Percentiles rank a stretch among this genome's conserved stretches.
Evolutionary conservation across 1,140 invertebrate genomes (phyloP).

Genomic region (Amyelois transitella): DNA sequence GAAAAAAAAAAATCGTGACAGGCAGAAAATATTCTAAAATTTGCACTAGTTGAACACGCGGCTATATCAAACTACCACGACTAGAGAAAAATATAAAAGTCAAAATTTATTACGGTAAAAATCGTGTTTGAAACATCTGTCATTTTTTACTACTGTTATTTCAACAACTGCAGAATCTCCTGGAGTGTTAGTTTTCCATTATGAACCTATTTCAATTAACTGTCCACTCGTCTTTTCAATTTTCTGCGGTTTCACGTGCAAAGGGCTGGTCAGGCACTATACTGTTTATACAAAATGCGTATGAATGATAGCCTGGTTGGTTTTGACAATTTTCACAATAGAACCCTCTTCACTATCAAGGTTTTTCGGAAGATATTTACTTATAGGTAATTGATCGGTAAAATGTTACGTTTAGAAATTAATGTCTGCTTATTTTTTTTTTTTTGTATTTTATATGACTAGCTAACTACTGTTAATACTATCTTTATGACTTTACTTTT

Average conservation of each 20-base stretch:
- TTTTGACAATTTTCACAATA: not conserved
- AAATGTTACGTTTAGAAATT: not conserved
- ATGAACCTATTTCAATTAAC: not conserved
- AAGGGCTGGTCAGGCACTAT: not conserved
- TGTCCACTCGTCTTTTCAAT: not conserved
- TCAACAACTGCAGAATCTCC: not conserved
- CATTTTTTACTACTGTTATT: not conserved
- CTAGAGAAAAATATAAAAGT: too few species aligned
- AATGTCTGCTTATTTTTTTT: too few species aligned
- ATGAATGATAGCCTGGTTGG: not conserved
- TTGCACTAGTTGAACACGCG: too few species aligned
- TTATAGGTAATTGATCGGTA: not conserved
- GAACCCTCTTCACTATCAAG: not conserved
- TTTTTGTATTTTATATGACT: too few species aligned
- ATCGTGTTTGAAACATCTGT: not conserved
- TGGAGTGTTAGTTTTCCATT: slow-evolving; percentile 2
- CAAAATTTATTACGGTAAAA: not conserved
- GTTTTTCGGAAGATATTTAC: not conserved
- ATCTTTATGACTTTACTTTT: too few species aligned
- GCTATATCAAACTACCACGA: too few species aligned
- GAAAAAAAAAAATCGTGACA: too few species aligned
- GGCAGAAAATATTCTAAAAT: too few species aligned
- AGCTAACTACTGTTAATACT: too few species aligned
- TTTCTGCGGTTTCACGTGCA: not conserved
- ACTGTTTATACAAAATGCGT: not conserved